Evolutionary conservation across 53 echinoderm and acorn worm species (phyloP), one percentile per base, ranked within the genome.

Genomic region (Echinarachnius parma): DNA sequence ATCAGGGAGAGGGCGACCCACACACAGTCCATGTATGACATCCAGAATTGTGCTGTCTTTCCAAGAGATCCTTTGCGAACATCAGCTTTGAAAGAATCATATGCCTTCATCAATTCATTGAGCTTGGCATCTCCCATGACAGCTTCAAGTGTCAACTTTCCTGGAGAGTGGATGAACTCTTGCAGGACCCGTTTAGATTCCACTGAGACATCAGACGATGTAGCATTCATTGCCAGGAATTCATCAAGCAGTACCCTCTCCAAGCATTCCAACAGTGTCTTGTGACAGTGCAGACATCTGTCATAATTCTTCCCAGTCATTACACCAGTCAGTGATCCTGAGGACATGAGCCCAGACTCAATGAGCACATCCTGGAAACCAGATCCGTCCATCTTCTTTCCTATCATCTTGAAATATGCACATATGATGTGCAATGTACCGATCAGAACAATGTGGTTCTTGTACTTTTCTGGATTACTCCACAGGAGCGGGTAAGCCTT

Each of bases 41-140:
- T n/a, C n/a, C n/a, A n/a, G n/a, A 88, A 75, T 37, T 87, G 78
- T n/a, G 83, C 83, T 4, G 79, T 83, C 60, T 88, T 84, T 4
- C 84, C 80, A 15, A 58, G 34, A 21, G 69, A 34, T 30, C 75
- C 83, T 34, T 57, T 21, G 21, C 66, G 46, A 54, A 87, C 36
- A 5, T 76, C 62, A 25, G 68, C 78, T 13, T 54, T 39, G 46
- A 64, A 82, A 24, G 22, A n/a, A 28, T 33, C 5, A 44, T 81
- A 86, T 16, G 55, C 77, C 22, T 48, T 20, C 11, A 86, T 56
- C 48, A 60, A 77, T 8, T 9, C 34, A 10, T 29, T 36, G 2
- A 87, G 20, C 34, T 20, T 54, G 3, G 36, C 46, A 68, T 87
- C 78, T 4, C 49, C 46, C 28, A 71, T 27, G 22, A 63, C 77